phyloP scores from a whole-genome alignment of 1,140 invertebrate genomes.

The Anagrus nilaparvatae region DNA sequence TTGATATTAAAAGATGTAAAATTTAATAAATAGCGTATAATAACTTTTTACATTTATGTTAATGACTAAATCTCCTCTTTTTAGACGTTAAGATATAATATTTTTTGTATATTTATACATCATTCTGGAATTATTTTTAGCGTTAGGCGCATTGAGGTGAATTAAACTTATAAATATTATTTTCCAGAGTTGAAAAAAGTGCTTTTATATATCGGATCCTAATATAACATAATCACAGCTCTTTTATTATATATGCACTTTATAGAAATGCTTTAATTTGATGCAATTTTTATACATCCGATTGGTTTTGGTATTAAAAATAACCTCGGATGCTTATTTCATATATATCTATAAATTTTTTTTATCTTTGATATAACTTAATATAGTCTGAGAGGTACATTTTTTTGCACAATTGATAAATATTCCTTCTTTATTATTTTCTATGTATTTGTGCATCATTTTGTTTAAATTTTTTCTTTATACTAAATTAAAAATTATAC shows the following conservation, averaged over 20 bases:
- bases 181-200: conserved; percentile 11
- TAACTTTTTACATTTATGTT: conserved; percentile 15
- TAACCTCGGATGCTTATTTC: conserved; percentile 39
- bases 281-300: conserved; percentile 35
- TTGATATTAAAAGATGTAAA: no score
- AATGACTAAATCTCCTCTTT: conserved; percentile 15
- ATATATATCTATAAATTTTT: conserved; percentile 20
- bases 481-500: no score
- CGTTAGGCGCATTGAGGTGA: conserved; percentile 1
- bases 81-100: conserved; percentile 13
- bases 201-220: conserved; percentile 12
- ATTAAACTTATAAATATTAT: conserved; percentile 11
- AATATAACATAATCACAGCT: conserved; percentile 18
- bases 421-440: no score
- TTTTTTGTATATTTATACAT: conserved; percentile 9
- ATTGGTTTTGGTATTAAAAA: conserved; percentile 47
- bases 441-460: no score
- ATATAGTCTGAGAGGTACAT: no score
- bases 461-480: no score
- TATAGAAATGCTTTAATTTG: conserved; percentile 19
- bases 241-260: conserved; percentile 6
- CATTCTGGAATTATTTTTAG: not conserved
- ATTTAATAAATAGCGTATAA: no score
- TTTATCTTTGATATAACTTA: no score
- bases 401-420: no score